A percentile compares a stretch with the other conserved stretches of the same genome.
phyloP scores from a whole-genome alignment of 37 sponge, comb jelly and placozoan genomes.

The Dysidea cf. avara region DNA sequence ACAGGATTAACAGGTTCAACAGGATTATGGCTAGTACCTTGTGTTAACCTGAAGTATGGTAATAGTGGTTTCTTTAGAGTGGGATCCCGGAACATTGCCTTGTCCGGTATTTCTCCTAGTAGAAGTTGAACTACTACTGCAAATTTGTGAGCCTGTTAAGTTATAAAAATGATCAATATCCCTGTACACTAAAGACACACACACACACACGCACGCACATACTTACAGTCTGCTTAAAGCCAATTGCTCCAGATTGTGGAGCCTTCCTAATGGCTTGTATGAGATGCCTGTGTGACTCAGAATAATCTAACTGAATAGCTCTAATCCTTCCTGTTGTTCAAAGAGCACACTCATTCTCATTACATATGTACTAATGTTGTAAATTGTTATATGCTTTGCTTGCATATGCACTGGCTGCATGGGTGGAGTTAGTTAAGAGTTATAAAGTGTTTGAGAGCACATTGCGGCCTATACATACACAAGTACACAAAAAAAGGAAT shows the following conservation, averaged over 20 bases:
- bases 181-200: not conserved
- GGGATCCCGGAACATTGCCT: constrained; percentile 81
- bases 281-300: constrained; percentile 79
- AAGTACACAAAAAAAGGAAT: too few species aligned
- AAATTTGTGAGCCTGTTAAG: constrained; percentile 76
- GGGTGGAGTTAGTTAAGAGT: too few species aligned
- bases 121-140: constrained; percentile 89
- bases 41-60: constrained; percentile 90
- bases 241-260: constrained; percentile 90
- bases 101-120: constrained; percentile 94
- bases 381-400: too few species aligned
- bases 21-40: constrained; percentile 42
- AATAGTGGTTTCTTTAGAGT: constrained; percentile 77
- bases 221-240: constrained; percentile 93
- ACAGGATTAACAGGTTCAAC: not conserved
- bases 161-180: not conserved
- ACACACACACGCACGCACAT: not conserved
- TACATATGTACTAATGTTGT: too few species aligned
- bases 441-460: too few species aligned
- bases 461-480: too few species aligned
- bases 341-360: too few species aligned
- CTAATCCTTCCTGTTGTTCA: constrained; percentile 65
- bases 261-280: constrained; percentile 95
- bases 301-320: constrained; percentile 93
- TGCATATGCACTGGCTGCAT: too few species aligned